A percentile compares a stretch with the other conserved stretches of the same genome.
Conservation (phyloP, 2,888 invertebrate species). For the Andrena chrysosceles region DNA sequence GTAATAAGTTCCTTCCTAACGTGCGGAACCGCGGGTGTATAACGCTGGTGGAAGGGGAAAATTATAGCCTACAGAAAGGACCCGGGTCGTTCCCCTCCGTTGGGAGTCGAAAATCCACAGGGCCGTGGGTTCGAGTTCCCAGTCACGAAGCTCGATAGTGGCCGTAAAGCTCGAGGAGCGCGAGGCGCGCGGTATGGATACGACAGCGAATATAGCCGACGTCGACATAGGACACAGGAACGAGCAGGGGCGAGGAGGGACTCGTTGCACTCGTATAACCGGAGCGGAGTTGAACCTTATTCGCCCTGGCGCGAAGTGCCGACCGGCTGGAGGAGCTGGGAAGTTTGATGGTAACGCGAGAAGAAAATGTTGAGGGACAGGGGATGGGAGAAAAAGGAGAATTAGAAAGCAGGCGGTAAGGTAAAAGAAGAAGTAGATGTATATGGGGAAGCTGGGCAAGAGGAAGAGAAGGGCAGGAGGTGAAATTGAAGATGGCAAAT, state of each 20-base stretch:
- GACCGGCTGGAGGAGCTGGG: conserved; percentile 35
- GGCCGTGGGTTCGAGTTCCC: conserved; percentile 60
- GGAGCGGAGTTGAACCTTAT: conserved; percentile 19
- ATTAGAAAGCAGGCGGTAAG: not conserved
- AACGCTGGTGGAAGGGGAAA: conserved; percentile 35
- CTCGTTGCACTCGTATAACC: conserved; percentile 45
- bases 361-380: conserved; percentile 40
- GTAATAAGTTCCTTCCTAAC: conserved; percentile 53
- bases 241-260: conserved; percentile 26
- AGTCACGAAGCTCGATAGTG: conserved; percentile 70
- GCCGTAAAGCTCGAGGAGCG: conserved; percentile 63
- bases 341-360: conserved; percentile 63
- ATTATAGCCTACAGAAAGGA: conserved; percentile 56
- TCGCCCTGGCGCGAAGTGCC: conserved; percentile 43
- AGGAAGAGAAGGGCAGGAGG: not conserved
- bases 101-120: conserved; percentile 66
- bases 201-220: conserved; percentile 68
- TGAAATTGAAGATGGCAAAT: conserved; percentile 2
- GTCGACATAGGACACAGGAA: conserved; percentile 57
- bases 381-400: not conserved
- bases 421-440: conserved; percentile 28
- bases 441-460: conserved; percentile 6
- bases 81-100: conserved; percentile 54
- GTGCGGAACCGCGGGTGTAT: conserved; percentile 46
- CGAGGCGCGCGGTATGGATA: conserved; percentile 62